A percentile compares a stretch with the other conserved stretches of the same genome.
Evolutionary conservation across 2,797 vertebrate species (phyloP).

Genomic region (Hozukius guyotensis): DNA sequence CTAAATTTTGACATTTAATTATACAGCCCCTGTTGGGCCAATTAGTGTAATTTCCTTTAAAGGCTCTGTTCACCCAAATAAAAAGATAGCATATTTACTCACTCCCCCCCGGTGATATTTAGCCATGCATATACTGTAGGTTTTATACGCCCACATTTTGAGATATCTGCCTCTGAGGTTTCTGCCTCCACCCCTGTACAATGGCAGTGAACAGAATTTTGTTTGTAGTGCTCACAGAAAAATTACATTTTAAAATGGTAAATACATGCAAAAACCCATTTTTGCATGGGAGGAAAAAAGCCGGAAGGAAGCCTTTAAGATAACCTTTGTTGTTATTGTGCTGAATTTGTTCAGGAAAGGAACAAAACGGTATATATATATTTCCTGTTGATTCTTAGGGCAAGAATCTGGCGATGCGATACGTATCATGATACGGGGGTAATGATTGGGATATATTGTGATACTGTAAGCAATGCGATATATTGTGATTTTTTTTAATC

Average conservation of each 20-base stretch:
- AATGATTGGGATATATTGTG: too few species aligned
- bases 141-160: not conserved
- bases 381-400: not conserved
- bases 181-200: not conserved
- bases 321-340: not conserved
- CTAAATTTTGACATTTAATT: slow-evolving; percentile 59
- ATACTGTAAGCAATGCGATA: too few species aligned
- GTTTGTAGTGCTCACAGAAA: not conserved
- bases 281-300: not conserved
- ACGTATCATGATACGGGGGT: too few species aligned
- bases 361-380: not conserved
- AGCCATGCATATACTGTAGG: not conserved
- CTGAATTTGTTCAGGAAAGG: not conserved
- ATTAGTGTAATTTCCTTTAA: slow-evolving; percentile 35
- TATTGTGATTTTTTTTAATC: too few species aligned
- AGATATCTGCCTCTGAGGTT: not conserved
- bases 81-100: not conserved
- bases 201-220: not conserved
- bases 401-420: too few species aligned
- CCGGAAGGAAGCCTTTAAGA: not conserved
- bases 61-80: not conserved
- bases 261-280: not conserved
- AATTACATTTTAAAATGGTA: not conserved
- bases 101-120: not conserved
- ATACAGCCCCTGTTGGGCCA: not conserved